phyloP scores from a whole-genome alignment of 1,140 invertebrate genomes.

The Achatina immaculata region DNA sequence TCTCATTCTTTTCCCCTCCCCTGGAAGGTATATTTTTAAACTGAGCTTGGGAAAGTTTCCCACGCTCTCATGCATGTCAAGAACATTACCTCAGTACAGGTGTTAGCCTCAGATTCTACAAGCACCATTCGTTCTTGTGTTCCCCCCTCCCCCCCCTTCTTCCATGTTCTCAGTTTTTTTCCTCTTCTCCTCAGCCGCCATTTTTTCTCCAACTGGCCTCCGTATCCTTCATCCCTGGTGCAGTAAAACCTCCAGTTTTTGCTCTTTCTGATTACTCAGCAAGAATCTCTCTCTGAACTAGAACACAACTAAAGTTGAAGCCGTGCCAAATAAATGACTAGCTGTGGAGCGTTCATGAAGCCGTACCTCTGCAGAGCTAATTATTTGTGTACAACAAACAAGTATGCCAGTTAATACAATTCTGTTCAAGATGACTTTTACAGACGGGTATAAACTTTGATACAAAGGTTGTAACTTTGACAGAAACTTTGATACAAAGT shows the following conservation, averaged over 20 bases:
- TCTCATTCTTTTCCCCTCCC: background rate
- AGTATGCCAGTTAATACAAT: too few species aligned
- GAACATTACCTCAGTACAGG: too few species aligned
- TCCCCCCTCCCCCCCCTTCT: background rate
- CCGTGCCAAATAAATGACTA: too few species aligned
- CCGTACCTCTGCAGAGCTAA: too few species aligned
- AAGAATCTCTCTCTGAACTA: background rate
- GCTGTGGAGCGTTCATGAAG: too few species aligned
- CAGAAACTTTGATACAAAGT: too few species aligned
- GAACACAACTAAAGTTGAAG: background rate
- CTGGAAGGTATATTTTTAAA: background rate
- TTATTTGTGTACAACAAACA: too few species aligned
- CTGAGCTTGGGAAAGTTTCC: background rate
- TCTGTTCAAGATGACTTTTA: too few species aligned
- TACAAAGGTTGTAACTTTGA: too few species aligned
- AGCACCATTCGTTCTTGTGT: background rate
- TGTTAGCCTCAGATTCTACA: background rate
- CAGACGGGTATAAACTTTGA: too few species aligned
- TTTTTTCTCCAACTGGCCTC: background rate
- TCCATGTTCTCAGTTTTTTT: background rate
- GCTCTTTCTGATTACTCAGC: background rate
- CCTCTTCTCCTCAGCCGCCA: background rate
- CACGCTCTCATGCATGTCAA: background rate
- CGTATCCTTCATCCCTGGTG: background rate
- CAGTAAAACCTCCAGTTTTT: background rate